Evolutionary conservation across 2,113 vertebrate genomes (phyloP), one percentile per base, ranked within the genome.

Genomic region (Seriola rivoliana): DNA sequence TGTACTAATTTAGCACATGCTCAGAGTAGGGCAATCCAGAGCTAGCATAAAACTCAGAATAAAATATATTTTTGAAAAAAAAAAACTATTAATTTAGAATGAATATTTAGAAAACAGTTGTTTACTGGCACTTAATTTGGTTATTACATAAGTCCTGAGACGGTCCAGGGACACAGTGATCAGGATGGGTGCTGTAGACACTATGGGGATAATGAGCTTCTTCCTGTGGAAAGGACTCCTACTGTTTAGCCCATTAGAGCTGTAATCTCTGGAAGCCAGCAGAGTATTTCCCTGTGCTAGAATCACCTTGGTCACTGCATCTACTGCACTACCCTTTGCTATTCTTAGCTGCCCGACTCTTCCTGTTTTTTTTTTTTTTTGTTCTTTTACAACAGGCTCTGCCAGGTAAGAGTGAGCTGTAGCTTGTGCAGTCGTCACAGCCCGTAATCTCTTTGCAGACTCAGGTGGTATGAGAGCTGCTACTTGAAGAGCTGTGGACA

Each of bases 201-300:
- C 80, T 80, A 85, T 66, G 80, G 66, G 71, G 80, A 84, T 93
- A 86, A 93, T 90, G 60, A 86, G 67, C 73, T 83, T 70, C 92
- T 92, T 92, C 90, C 89, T 91, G 87, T 88, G 76, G 84, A 93
- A 94, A 84, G 67, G 72, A 67, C 85, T 89, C 75, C 63, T 50
- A 71, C 84, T 72, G 86, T 88, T 91, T 62, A 91, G 83, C 87
- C 88, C 78, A 90, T 92, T 93, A 91, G 84, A 85, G 81, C 66
- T 71, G 80, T 93, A 93, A 93, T 94, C 91, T 87, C 42, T 85
- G 40, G 54, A 64, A 85, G 80, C 54, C 74, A 46, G 71, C 25
- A 0, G 57, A 80, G 73, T 71, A 55, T 81, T 91, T 79, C 54
- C 71, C 70, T 76, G 60, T 10, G 50, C 62, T 62, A 36, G 54